These are phyloP conservation scores for Geococcyx californianus DNA, from an alignment of 2,113 vertebrate species.

Conservation along the genomic window DNA sequence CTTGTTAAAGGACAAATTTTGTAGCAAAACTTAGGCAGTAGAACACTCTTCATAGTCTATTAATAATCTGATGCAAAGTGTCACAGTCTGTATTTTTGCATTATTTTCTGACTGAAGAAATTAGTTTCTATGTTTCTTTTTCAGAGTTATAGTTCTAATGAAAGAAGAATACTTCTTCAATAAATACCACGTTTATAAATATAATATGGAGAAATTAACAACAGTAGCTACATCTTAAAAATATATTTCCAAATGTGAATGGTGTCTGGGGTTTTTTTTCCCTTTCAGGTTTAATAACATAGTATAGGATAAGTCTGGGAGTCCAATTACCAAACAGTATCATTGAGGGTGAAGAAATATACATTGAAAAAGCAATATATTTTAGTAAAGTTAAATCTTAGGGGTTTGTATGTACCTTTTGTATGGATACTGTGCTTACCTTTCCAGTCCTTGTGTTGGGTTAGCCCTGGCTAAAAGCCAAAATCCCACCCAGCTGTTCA, in stretches of 20 bases:
- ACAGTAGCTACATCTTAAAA: background rate
- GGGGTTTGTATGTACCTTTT: background rate
- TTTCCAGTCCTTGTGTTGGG: background rate
- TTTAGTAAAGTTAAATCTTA: background rate
- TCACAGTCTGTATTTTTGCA: background rate
- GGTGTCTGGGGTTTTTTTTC: background rate
- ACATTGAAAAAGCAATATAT: background rate
- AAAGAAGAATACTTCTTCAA: background rate
- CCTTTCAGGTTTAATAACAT: background rate
- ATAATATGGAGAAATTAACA: background rate
- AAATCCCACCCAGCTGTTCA: background rate
- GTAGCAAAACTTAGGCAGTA: background rate
- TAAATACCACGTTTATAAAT: background rate
- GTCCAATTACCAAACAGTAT: background rate
- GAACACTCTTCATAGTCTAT: background rate
- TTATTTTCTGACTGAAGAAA: background rate
- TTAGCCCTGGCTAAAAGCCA: background rate
- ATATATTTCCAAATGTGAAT: background rate
- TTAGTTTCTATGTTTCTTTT: background rate
- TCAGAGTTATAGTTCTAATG: background rate
- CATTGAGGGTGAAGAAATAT: background rate
- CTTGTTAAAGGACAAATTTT: background rate
- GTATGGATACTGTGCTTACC: too few relatives aligned
- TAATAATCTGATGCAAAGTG: background rate
- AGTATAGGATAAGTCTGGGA: background rate